Evolutionary conservation across 1,140 invertebrate genomes (phyloP), one percentile per base, ranked within the genome.

Genomic region (Drosophila busckii): DNA sequence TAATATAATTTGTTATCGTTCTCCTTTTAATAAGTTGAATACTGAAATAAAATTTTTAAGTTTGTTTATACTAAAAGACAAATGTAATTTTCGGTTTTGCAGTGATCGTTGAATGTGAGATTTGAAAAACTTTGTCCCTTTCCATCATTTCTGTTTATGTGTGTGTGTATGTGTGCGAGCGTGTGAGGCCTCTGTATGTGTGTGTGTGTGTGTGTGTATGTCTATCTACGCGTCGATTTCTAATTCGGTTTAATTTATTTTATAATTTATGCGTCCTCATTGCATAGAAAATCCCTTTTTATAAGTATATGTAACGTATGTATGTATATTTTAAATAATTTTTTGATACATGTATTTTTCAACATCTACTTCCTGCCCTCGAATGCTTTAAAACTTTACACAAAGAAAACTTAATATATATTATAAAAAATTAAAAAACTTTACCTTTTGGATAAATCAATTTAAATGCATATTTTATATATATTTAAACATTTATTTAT

Each of bases 361-460:
- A 80, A 80, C 73, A 80, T 80, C 73, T 80, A 80, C 73, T 80
- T 80, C 73, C 73, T 80, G 73, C 73, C 73, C 73, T 80, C 73
- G 59, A 80, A 80, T 80, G 73, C 73, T 80, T 80, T 80, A 80
- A 76, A 78, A 80, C 73, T 80, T 80, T 80, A 80, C 67, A 80
- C 63, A 54, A 68, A 48, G 67, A 80, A 56, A 50, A 62, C 48
- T 37, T 34, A 59, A 58, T 37, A 52, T 53, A 66, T 45, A 63
- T 64, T 34, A 68, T 53, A 12, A 56, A 56, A 61, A 70, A 29
- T 80, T 80, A 68, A 68, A 80, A 80, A 80, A 80, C 68, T 80
- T 78, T 80, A 80, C 73, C 67, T 76, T 76, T 76, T 76, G 70
- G 70, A 76, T 76, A 76, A 76, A 76, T 76, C 70, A 76, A 76